phyloP scores from a whole-genome alignment of 2,113 vertebrate genomes.

The Mirza zaza region DNA sequence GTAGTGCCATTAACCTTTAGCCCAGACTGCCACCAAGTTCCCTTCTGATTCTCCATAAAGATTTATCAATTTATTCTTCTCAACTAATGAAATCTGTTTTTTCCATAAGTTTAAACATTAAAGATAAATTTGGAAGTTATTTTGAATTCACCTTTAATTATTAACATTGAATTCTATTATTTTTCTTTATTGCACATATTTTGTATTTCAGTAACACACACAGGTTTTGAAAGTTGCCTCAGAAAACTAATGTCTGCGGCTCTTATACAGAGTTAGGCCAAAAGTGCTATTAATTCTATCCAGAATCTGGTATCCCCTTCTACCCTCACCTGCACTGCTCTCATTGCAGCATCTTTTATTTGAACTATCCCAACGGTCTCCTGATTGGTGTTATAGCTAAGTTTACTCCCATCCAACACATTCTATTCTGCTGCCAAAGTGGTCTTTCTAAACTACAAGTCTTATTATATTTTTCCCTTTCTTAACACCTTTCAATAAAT shows the following conservation, averaged over 20 bases:
- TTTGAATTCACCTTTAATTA: constrained; percentile 21
- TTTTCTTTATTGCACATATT: not conserved
- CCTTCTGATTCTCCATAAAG: not conserved
- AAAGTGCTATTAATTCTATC: not conserved
- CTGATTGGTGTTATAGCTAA: not conserved
- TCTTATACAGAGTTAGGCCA: not conserved
- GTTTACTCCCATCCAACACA: not conserved
- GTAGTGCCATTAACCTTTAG: not conserved
- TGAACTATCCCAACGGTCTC: not conserved
- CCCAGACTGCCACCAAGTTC: not conserved
- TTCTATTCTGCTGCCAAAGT: not conserved
- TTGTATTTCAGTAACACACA: not conserved
- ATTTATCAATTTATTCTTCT: constrained; percentile 11
- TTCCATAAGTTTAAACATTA: not conserved
- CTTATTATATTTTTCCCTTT: not conserved
- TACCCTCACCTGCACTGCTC: not conserved
- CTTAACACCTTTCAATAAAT: not conserved
- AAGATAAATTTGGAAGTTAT: not conserved
- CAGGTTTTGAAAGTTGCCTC: not conserved
- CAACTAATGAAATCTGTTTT: not conserved
- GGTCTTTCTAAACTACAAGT: not conserved
- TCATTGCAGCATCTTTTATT: not conserved
- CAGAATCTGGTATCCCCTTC: not conserved
- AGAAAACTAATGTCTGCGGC: not conserved
- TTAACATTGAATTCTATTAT: not conserved